These are phyloP conservation scores for Tapirus terrestris DNA, from an alignment of 2,113 vertebrate genomes.

Conservation along the genomic window DNA sequence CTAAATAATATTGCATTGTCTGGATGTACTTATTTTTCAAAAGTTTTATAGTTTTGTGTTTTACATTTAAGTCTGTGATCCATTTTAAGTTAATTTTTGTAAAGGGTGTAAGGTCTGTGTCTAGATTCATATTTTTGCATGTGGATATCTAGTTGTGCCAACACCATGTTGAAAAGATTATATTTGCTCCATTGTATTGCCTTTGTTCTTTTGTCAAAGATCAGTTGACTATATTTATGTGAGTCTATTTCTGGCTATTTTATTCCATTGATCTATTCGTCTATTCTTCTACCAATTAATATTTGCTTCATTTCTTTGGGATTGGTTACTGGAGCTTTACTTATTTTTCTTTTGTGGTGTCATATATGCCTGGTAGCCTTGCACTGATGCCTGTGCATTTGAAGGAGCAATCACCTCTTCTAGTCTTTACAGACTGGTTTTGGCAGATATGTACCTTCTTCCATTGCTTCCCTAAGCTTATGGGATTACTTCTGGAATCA, in stretches of 20 bases:
- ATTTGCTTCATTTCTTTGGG: too few species aligned
- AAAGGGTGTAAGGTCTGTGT: not conserved
- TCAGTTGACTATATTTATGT: not conserved
- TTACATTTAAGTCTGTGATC: not conserved
- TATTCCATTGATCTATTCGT: not conserved
- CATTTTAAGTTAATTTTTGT: not conserved
- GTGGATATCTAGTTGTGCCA: not conserved
- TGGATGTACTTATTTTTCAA: not conserved
- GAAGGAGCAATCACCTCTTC: too few species aligned
- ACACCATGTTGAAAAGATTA: not conserved
- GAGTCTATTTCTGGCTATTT: not conserved
- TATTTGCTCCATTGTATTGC: not conserved
- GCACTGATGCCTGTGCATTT: too few species aligned
- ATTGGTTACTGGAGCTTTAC: not conserved
- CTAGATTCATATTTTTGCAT: not conserved
- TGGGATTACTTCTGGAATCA: not conserved
- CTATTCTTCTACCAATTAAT: not conserved
- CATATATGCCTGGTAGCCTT: too few species aligned
- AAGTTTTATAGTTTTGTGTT: not conserved
- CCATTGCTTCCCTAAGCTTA: not conserved
- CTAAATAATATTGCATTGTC: not conserved
- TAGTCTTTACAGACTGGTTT: too few species aligned
- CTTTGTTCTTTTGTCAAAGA: not conserved
- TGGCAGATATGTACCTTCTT: not conserved
- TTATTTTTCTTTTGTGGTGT: too few species aligned